phyloP scores from a whole-genome alignment of 1,140 invertebrate genomes.

The Aphelinus certus region DNA sequence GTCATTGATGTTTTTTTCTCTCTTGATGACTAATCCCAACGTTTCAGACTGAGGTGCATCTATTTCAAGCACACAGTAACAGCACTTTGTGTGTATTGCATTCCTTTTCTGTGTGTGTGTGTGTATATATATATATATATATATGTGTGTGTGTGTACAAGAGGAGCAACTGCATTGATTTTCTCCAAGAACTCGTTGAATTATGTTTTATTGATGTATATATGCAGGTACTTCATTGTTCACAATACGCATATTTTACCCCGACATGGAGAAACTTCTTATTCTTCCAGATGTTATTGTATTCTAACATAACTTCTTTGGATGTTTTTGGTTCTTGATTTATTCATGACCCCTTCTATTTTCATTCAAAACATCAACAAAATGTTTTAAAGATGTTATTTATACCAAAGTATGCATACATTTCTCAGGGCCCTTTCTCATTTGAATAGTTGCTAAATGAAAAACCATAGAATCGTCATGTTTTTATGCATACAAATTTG shows the following conservation, averaged over 20 bases:
- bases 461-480: background rate
- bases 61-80: no score
- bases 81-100: no score
- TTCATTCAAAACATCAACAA: background rate
- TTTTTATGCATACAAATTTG: background rate
- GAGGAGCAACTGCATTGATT: constrained; percentile 31
- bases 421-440: no score
- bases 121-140: no score
- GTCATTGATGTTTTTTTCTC: no score
- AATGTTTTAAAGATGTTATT: no score
- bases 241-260: constrained; percentile 29
- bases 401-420: no score
- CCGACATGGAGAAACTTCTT: constrained; percentile 24
- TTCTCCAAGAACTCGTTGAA: constrained; percentile 13
- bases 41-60: no score
- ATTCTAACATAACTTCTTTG: constrained; percentile 10
- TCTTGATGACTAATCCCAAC: no score
- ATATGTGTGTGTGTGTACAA: no score
- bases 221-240: constrained; percentile 28
- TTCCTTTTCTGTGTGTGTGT: no score
- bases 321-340: background rate
- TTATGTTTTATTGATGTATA: constrained; percentile 35
- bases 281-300: constrained; percentile 23
- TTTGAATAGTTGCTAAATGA: no score
- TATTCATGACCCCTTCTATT: constrained; percentile 3